Conservation (phyloP, 2,113 vertebrate genomes). For the Stictonetta naevosa region DNA sequence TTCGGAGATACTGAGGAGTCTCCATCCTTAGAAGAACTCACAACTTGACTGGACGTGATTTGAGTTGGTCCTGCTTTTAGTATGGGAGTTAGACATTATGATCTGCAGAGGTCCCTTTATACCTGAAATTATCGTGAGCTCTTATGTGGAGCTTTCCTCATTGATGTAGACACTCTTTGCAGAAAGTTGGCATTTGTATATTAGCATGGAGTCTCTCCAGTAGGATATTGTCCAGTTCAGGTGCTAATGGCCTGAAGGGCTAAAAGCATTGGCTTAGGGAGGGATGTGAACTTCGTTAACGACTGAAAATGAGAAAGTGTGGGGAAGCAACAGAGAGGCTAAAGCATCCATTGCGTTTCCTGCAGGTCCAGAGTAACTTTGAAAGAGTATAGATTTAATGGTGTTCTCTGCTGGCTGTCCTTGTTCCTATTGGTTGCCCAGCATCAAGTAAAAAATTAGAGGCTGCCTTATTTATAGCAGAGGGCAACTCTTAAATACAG, state of each 20-base stretch:
- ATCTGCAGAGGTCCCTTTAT: background rate
- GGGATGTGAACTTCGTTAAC: background rate
- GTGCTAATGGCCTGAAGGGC: background rate
- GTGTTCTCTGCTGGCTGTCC: background rate
- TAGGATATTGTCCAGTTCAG: background rate
- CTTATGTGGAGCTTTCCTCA: background rate
- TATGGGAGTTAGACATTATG: background rate
- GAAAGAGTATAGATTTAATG: background rate
- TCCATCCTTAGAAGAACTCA: background rate
- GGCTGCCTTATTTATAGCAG: slow-evolving; percentile 5
- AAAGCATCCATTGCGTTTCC: background rate
- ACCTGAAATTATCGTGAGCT: background rate
- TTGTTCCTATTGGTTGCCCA: background rate
- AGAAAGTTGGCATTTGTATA: background rate
- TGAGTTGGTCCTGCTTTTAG: background rate
- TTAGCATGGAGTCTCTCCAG: background rate
- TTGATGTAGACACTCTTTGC: background rate
- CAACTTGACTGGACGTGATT: background rate
- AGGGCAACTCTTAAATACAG: slow-evolving; percentile 34
- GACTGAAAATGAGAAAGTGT: background rate
- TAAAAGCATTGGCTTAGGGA: background rate
- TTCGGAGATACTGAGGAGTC: background rate
- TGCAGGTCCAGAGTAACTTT: slow-evolving; percentile 44
- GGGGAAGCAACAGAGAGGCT: background rate
- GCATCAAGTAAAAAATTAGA: background rate